Base-by-base conservation (phyloP, 2,113 vertebrate species). In the Sceloporus tristichus region DNA sequence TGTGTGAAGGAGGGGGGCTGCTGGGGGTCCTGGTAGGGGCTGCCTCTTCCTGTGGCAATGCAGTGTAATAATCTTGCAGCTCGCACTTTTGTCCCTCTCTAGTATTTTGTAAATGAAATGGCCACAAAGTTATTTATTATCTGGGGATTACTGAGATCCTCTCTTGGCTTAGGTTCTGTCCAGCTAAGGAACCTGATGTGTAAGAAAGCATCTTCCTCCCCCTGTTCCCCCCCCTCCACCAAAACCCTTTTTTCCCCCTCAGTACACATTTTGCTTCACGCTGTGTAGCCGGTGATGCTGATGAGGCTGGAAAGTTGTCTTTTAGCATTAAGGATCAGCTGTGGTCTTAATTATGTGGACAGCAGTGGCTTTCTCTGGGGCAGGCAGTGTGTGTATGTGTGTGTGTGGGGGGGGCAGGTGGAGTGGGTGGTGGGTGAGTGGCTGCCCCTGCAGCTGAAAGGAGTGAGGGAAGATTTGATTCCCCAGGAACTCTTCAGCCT, bases 121-220 rank as follows among this genome's bases (percentile, higher is more conserved):
- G 71, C 86, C 19, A 66, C 6, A 23, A 25, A 38, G 14, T 56
- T 2, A 38, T 56, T n/a, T 76, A 2, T 40, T 82, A 11, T 54
- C 87, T 54, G 23, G 81, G n/a, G 79, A 68, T 40, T 29, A 21
- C 8, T 0, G 0, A 1, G 2, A 34, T 1, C 23, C 62, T 23
- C 40, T 27, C 2, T 25, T 75, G 19, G 38, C 34, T 65, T 21
- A 48, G 84, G 65, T 23, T 40, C 62, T 48, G 4, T 66, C 65
- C 78, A 2, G 85, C 71, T 0, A 42, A 5, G 29, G 4, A 29
- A 0, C 0, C 5, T 25, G 0, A 21, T 1, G 0, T 19, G 9
- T 54, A 18, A 80, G 85, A 11, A 56, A 42, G n/a, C 4, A 2
- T 56, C 65, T 2, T 2, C 4, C n/a, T 11, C 13, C 13, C 11